Evolutionary conservation across 2,113 vertebrate genomes (phyloP).

Genomic region (Mesembrinibis cayennensis): DNA sequence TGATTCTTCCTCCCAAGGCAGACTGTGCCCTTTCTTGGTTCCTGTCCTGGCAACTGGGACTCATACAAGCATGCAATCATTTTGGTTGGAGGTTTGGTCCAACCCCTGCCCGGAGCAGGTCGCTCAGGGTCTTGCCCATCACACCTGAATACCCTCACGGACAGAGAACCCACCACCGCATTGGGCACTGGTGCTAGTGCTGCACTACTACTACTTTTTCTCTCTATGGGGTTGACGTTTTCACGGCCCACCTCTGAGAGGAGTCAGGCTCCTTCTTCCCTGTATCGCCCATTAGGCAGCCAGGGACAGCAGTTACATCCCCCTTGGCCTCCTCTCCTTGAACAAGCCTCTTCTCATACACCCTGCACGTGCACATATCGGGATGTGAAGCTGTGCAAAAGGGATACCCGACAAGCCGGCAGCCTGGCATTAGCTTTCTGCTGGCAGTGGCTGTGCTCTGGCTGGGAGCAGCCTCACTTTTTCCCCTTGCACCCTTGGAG

Average conservation of each 20-base stretch:
- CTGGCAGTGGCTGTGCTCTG: background rate
- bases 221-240: background rate
- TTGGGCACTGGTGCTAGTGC: background rate
- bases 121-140: background rate
- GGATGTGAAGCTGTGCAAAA: background rate
- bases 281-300: background rate
- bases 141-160: background rate
- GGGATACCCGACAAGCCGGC: fast-evolving
- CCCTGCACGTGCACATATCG: fast-evolving
- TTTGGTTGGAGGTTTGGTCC: background rate
- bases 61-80: background rate
- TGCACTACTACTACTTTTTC: background rate
- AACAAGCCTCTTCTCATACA: background rate
- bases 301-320: background rate
- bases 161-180: fast-evolving
- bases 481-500: background rate
- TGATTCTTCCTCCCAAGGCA: background rate
- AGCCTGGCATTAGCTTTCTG: fast-evolving
- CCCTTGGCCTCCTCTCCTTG: background rate
- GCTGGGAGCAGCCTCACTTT: background rate
- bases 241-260: background rate
- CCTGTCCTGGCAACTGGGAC: background rate
- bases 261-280: background rate
- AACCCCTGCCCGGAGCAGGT: background rate
- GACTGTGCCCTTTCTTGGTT: background rate